Conservation (phyloP, 2,113 vertebrate species). For the Stictonetta naevosa region DNA sequence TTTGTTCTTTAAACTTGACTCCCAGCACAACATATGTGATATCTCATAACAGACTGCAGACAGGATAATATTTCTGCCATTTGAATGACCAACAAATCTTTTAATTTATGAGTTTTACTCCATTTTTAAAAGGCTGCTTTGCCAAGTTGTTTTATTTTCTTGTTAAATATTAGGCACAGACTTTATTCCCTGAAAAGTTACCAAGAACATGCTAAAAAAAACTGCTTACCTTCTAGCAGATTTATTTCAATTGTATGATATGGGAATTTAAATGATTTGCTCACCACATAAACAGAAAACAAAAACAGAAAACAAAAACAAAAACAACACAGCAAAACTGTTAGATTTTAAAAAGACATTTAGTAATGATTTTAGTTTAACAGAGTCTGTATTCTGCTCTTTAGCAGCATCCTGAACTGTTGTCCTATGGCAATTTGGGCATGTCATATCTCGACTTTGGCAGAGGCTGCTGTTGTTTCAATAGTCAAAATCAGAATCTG, state of each 20-base stretch:
- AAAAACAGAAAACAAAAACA: background rate
- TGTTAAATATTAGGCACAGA: slow-evolving; percentile 35
- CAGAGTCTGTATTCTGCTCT: background rate
- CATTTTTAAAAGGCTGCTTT: slow-evolving; percentile 34
- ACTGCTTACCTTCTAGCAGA: background rate
- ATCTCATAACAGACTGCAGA: slow-evolving; percentile 43
- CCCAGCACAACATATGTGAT: slow-evolving; percentile 37
- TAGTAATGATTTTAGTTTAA: background rate
- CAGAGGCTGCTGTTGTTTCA: background rate
- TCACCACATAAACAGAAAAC: background rate
- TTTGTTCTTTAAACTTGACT: slow-evolving; percentile 43
- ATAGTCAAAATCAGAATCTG: background rate
- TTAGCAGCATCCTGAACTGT: background rate
- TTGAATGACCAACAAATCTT: slow-evolving; percentile 42
- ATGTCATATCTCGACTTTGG: rapidly evolving
- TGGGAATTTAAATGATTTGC: background rate
- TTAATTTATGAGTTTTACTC: slow-evolving; percentile 45
- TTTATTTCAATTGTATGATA: background rate
- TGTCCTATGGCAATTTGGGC: background rate
- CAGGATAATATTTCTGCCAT: slow-evolving; percentile 46
- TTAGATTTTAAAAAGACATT: background rate
- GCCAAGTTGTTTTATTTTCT: slow-evolving; percentile 57
- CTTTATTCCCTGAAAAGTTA: slow-evolving; percentile 49
- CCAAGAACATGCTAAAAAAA: background rate
- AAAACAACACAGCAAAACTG: background rate